A percentile compares a stretch with the other conserved stretches of the same genome.
These are phyloP conservation scores for Potamilus streckersoni DNA, from an alignment of 1,140 invertebrate genomes.

Conservation along the genomic window DNA sequence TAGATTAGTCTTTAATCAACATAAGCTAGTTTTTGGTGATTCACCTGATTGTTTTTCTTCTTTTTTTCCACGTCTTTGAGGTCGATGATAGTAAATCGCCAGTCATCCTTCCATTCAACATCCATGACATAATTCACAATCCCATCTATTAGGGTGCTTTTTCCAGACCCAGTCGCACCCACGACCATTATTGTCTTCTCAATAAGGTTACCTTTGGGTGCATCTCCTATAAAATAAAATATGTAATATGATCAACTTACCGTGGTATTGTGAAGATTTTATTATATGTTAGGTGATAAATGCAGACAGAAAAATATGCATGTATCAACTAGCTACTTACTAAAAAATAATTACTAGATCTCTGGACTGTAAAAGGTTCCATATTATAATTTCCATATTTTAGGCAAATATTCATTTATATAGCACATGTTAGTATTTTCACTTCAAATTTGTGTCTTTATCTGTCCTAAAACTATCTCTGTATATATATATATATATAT, in stretches of 20 bases:
- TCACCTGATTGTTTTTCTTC: conserved; percentile 18
- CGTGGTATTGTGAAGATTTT: background rate
- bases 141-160: conserved; percentile 32
- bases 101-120: conserved; percentile 30
- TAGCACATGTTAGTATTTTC: no score
- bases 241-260: background rate
- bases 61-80: conserved; percentile 26
- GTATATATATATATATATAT: no score
- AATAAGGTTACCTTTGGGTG: background rate
- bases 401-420: no score
- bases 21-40: background rate
- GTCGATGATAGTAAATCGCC: conserved; percentile 25
- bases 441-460: no score
- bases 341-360: background rate
- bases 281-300: background rate
- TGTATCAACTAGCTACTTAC: background rate
- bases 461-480: no score
- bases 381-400: no score
- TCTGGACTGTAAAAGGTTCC: no score
- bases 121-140: conserved; percentile 29
- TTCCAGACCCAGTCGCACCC: conserved; percentile 30
- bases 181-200: conserved; percentile 35
- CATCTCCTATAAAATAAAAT: background rate
- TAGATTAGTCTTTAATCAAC: no score
- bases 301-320: background rate